A percentile compares a stretch with the other conserved stretches of the same genome.
Conservation (phyloP, 2,797 vertebrate species). For the Oreortyx pictus region DNA sequence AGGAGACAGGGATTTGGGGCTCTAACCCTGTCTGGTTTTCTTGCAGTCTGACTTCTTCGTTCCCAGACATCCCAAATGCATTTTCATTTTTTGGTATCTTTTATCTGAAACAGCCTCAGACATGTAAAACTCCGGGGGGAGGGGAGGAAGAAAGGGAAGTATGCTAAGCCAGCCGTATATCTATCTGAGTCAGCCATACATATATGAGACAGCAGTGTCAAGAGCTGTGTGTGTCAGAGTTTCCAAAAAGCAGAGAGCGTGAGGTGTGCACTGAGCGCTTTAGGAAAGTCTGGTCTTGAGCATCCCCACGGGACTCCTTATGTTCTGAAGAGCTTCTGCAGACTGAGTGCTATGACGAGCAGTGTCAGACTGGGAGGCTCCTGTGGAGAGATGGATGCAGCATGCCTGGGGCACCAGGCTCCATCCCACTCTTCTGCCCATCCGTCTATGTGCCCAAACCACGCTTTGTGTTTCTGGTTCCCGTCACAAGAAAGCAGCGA, state of each 20-base stretch:
- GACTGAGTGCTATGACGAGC: neutral
- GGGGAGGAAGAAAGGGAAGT: constrained; percentile 36
- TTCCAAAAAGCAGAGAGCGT: constrained; percentile 1
- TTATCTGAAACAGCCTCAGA: constrained; percentile 65
- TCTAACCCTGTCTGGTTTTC: constrained; percentile 60
- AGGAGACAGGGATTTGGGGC: constrained; percentile 53
- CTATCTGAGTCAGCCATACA: constrained; percentile 55
- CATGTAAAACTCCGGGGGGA: constrained; percentile 49
- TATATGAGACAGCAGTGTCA: constrained; percentile 49
- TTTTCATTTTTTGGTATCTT: constrained; percentile 59
- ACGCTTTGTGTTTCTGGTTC: no score
- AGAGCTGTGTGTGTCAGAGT: constrained; percentile 43
- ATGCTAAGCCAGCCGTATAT: neutral
- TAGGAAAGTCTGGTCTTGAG: constrained; percentile 34
- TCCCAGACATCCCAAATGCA: constrained; percentile 65
- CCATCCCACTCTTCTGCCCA: neutral
- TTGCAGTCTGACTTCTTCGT: constrained; percentile 38
- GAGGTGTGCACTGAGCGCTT: neutral
- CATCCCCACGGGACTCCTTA: neutral
- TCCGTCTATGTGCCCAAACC: neutral
- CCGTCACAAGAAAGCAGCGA: no score
- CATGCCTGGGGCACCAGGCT: neutral
- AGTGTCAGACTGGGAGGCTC: neutral
- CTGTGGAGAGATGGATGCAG: neutral
- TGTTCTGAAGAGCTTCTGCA: neutral